These are phyloP conservation scores for Melanostoma mellinum DNA, from an alignment of 2,888 invertebrate species.

Conservation along the genomic window DNA sequence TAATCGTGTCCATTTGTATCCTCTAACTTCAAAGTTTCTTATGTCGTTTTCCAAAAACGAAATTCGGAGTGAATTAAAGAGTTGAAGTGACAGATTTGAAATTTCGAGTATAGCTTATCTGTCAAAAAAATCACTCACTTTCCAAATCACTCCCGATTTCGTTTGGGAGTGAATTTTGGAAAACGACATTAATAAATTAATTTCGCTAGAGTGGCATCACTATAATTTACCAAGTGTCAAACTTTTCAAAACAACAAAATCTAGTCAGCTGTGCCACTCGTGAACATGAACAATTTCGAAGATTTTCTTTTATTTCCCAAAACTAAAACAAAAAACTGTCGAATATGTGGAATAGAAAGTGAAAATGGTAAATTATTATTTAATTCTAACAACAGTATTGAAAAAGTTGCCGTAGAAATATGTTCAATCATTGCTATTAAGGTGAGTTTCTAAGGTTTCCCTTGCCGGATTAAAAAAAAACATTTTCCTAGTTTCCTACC, in stretches of 20 bases:
- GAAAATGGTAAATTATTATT: slow-evolving; percentile 87
- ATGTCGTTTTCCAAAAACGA: too few relatives aligned
- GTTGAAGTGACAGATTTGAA: too few relatives aligned
- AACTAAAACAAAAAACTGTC: slow-evolving; percentile 87
- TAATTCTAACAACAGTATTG: slow-evolving; percentile 84
- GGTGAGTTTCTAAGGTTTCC: slow-evolving; percentile 63
- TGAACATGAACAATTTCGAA: slow-evolving; percentile 33
- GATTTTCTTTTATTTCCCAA: background rate
- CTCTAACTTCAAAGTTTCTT: too few relatives aligned
- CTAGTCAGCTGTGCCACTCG: slow-evolving; percentile 22
- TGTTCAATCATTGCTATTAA: slow-evolving; percentile 57
- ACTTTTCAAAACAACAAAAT: slow-evolving; percentile 7
- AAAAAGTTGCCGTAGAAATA: slow-evolving; percentile 73
- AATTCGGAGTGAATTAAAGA: too few relatives aligned
- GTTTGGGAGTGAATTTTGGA: too few relatives aligned
- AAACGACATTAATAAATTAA: too few relatives aligned
- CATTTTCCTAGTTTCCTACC: slow-evolving; percentile 6
- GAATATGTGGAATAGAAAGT: slow-evolving; percentile 90
- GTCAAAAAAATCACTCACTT: too few relatives aligned
- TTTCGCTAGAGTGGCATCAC: slow-evolving; percentile 24
- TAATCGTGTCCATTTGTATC: too few relatives aligned
- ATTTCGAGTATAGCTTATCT: too few relatives aligned
- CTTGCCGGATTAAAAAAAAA: background rate
- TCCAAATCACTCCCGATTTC: too few relatives aligned
- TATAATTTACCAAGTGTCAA: background rate